These are phyloP conservation scores for Lamprotornis superbus DNA, from an alignment of 2,113 vertebrate species.

Conservation along the genomic window DNA sequence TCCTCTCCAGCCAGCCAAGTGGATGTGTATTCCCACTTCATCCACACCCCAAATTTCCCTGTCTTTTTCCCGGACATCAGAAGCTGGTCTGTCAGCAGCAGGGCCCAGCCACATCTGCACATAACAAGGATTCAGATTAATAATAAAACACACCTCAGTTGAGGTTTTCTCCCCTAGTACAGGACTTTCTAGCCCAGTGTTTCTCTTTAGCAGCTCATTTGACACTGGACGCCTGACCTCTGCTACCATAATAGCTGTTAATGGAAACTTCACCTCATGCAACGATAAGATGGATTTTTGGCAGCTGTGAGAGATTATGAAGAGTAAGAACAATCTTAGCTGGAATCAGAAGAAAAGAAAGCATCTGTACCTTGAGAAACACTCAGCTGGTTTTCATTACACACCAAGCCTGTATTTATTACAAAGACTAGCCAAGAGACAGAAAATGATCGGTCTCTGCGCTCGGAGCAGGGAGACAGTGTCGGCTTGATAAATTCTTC, in stretches of 20 bases:
- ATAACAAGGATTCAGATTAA: neutral
- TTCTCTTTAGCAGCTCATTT: conserved; percentile 72
- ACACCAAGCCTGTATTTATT: conserved; percentile 80
- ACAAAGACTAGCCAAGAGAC: conserved; percentile 81
- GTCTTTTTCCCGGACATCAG: neutral
- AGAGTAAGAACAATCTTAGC: conserved; percentile 81
- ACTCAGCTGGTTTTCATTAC: conserved; percentile 90
- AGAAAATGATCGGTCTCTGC: conserved; percentile 72
- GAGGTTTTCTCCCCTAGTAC: neutral
- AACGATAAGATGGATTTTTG: conserved; percentile 85
- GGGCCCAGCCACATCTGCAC: neutral
- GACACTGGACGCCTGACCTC: conserved; percentile 73
- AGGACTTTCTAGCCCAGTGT: conserved; percentile 30
- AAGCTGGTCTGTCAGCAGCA: conserved; percentile 1
- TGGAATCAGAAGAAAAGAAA: conserved; percentile 86
- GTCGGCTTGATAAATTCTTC: conserved; percentile 68
- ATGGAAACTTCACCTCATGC: conserved; percentile 93
- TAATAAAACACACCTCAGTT: conserved; percentile 25
- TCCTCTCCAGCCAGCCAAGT: neutral
- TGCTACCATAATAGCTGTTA: conserved; percentile 78
- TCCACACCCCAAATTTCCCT: neutral
- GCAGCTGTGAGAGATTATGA: conserved; percentile 89
- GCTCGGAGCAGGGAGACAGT: conserved; percentile 33
- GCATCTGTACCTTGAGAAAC: conserved; percentile 81
- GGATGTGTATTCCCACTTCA: neutral